Evolutionary conservation across 2,797 vertebrate genomes (phyloP), one percentile per base, ranked within the genome.

Genomic region (Sebastes vulpes): DNA sequence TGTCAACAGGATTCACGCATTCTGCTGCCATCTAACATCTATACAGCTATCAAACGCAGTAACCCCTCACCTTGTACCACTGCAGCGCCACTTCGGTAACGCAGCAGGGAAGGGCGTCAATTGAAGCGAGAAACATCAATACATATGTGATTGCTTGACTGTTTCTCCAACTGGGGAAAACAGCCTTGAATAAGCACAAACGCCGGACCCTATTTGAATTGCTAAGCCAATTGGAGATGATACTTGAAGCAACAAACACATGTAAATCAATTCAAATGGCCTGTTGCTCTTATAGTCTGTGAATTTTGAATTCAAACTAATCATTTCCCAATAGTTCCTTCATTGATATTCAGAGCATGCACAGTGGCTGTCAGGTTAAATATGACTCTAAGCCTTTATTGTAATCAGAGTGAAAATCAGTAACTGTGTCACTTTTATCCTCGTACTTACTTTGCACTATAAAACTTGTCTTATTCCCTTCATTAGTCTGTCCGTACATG

Each of bases 271-370:
- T 53, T 18, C 4, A 9, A 31, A 61, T 64, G 9, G 6, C 25
- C 11, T 7, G 68, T 48, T 29, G 48, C 5, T 2, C 9, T 32
- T 65, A n/a, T 10, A n/a, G 61, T 48, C 9, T 0, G 16, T 25
- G 32, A n/a, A 42, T 26, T 25, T 5, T 25, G 21, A 31, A 31
- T 48, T 71, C 3, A 9, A 64, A 31, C 23, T 16, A 31, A 54
- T 53, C 12, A 6, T 69, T 29, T n/a, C 11, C 23, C 21, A 21
- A n/a, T 14, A 48, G 20, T n/a, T 75, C 23, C 29, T 25, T n/a
- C 42, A 23, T 72, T 77, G 66, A 28, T 72, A 80, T 80, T 77
- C 82, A 52, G 63, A 58, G 16, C 18, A 52, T 38, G 64, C 56
- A 31, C 29, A 3, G 28, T 5, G 9, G 56, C 57, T 67, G 61